Evolutionary conservation across 2,797 vertebrate genomes (phyloP), one percentile per base, ranked within the genome.

Genomic region (Acanthornis magna): DNA sequence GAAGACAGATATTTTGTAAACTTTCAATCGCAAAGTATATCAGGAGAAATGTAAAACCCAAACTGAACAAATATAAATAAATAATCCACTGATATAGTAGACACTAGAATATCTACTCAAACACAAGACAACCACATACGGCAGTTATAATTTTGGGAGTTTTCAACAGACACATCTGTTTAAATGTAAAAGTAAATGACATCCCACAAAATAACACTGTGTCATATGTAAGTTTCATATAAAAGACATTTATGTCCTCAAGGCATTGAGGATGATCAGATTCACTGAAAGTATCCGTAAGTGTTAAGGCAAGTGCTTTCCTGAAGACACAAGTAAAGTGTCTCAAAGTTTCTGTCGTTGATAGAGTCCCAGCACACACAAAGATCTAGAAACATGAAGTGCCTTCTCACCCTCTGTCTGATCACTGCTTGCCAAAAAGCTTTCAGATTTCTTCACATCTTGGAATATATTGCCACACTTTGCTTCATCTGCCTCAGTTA

Each of bases 321-420:
- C 61, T 82, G 58, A 73, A 87, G 45, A 66, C 19, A 58, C 3
- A 42, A 6, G 32, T 30, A 11, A 78, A 73, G 17, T 9, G 20
- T 21, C 71, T 75, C 51, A 42, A 70, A 84, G 43, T 11, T 34
- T 51, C 23, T 50, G n/a, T 30, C 54, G 50, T 2, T 66, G 58
- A 57, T 22, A 55, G 55, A 76, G 68, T 83, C 48, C 62, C 60
- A 85, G 27, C 30, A 72, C 36, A 74, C 16, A 81, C 22, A 65
- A 75, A 88, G 29, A 50, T 81, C 22, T 38, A 90, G 63, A 77
- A 85, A 89, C 30, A 67, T 4, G 19, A 72, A 76, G 20, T 58
- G 7, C 10, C 53, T 87, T 91, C 96, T 96, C 75, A 97, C 96
- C 94, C 16, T 94, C 63, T 85, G 40, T 75, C 77, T 68, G 79